Evolutionary conservation across 1,140 invertebrate genomes (phyloP), one percentile per base, ranked within the genome.

Genomic region (Drosophila quadrilineata): DNA sequence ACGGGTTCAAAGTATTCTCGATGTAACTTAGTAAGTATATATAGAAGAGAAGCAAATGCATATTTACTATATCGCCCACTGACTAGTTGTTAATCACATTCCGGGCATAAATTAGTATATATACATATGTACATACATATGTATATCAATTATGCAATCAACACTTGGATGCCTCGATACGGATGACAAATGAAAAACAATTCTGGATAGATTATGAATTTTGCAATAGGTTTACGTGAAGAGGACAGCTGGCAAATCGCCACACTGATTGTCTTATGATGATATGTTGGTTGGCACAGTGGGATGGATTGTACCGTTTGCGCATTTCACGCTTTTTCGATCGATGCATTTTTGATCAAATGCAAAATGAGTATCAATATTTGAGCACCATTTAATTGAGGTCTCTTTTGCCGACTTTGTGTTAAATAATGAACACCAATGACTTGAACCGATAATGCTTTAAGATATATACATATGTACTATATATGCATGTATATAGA

Each of bases 311-410:
- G n/a, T n/a, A n/a, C n/a, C n/a, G n/a, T n/a, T n/a, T n/a, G n/a
- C n/a, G n/a, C 8, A 14, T 29, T 64, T 46, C 17, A 3, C 3
- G 36, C 12, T 22, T 19, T n/a, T n/a, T 31, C 33, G 43, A 46
- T 48, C 33, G 60, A 63, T 64, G 53, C 12, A 64, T 65, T 49
- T 65, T 49, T 58, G 26, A 58, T 48, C 10, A 24, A 49, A 52
- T 33, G 40, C 33, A 41, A 41, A 57, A 33, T 24, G 35, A 58
- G 24, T 49, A 49, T 58, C 62, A 65, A 65, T 65, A 49, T 49
- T 65, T 65, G 21, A 65, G 16, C 36, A 38, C 26, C 2, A 14
- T 14, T n/a, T 49, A 65, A 48, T 65, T 58, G 26, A 35, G 26
- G 3, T 17, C 12, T 17, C n/a, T 12, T 17, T 14, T 36, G 17